Conservation (phyloP, 2,113 vertebrate genomes). For the Tauraco erythrolophus region DNA sequence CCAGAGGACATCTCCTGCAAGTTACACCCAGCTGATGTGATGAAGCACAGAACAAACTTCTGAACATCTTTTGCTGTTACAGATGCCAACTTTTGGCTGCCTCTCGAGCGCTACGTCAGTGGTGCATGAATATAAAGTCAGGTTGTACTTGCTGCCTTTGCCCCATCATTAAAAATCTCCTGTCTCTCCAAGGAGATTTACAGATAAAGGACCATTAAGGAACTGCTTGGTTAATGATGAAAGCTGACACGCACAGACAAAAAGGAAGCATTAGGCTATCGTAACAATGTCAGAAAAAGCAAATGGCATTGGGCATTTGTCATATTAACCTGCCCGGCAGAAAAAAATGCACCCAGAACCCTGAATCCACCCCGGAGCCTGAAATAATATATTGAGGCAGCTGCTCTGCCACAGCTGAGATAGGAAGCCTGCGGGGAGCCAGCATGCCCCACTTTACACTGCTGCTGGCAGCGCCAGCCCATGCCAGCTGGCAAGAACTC, state of each 20-base stretch:
- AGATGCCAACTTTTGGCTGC: not conserved
- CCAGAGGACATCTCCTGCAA: not conserved
- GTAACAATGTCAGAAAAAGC: not conserved
- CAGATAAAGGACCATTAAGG: not conserved
- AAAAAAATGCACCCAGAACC: not conserved
- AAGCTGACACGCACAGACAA: not conserved
- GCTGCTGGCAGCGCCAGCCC: not conserved
- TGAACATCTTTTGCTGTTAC: not conserved
- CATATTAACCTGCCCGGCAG: not conserved
- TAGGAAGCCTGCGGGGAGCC: not conserved
- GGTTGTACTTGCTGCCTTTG: not conserved
- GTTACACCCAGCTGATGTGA: not conserved
- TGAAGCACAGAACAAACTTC: not conserved
- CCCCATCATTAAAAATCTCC: not conserved
- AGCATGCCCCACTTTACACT: not conserved
- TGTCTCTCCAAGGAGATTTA: not conserved
- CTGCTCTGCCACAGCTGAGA: not conserved
- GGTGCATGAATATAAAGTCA: not conserved
- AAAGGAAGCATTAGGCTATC: not conserved
- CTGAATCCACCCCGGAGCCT: not conserved
- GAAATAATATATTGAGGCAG: not conserved
- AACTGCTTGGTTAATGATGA: not conserved
- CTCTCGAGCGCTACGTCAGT: fast-evolving
- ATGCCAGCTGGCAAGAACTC: not conserved
- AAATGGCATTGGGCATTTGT: not conserved